Evolutionary conservation across 2,888 invertebrate genomes (phyloP), one percentile per base, ranked within the genome.

Genomic region (Morpho helenor): DNA sequence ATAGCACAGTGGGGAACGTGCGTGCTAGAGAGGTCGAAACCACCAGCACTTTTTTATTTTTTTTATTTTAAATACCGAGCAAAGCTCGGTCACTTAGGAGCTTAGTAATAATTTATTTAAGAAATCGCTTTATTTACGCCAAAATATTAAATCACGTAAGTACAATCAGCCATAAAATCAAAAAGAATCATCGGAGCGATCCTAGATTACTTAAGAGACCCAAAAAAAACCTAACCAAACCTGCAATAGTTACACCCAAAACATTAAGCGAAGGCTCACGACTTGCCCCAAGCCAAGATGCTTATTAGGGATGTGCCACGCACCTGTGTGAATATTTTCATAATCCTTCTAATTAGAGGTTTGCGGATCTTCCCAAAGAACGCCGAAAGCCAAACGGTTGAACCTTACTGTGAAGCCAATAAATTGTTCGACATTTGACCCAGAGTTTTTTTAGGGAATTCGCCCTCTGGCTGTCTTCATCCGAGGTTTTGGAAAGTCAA

Each of bases 361-460:
- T 88, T 80, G 90, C 88, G 82, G 82, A 86, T 85, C 75, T 86
- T 83, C 85, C 87, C 87, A 87, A 89, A 87, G 84, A 74, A 75
- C 74, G 73, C 77, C 77, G 76, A 74, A 79, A 72, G 75, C 81
- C 80, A 82, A 83, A 83, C 84, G 81, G 85, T 84, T 84, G 81
- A 76, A 82, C 76, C 80, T 82, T 78, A 84, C 85, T 82, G 87
- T 80, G 74, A 87, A 80, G 87, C 87, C 87, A 81, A 90, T 90
- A 90, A 90, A 90, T 90, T 87, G 80, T 83, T 90, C 90, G 90
- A 90, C 90, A 84, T 90, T 89, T 90, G 90, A 90, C 90, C 90
- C 77, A 77, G 72, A 76, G 74, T 80, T 84, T 82, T 42, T 76
- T 90, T 84, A 79, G 82, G 80, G 84, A 83, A 82, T 86, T 84